Evolutionary conservation across 2,797 vertebrate species (phyloP).

Genomic region (Chromis chromis): DNA sequence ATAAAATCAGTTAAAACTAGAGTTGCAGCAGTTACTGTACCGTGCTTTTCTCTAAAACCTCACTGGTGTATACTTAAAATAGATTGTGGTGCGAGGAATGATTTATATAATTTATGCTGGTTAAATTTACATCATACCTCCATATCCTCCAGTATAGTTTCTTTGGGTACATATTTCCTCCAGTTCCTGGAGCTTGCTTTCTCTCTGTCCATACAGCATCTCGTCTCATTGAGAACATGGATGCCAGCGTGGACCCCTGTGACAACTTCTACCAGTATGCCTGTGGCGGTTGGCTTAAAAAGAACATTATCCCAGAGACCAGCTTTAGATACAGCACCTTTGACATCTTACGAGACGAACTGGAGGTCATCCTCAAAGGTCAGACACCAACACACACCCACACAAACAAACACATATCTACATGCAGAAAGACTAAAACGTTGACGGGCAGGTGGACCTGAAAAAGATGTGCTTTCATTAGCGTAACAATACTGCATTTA

Average conservation of each 20-base stretch:
- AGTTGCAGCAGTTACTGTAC: too few relatives aligned
- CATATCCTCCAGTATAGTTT: neutral
- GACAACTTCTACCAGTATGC: constrained; percentile 94
- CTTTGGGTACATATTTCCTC: neutral
- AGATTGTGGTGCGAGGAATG: too few relatives aligned
- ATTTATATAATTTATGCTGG: neutral
- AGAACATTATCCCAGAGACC: constrained; percentile 95
- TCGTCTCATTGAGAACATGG: constrained; percentile 95
- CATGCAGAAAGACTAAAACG: neutral
- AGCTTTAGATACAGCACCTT: constrained; percentile 95
- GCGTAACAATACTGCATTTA: neutral
- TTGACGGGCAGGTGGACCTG: neutral
- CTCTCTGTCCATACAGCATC: constrained; percentile 84
- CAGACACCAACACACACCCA: constrained; percentile 29
- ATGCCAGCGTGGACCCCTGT: constrained; percentile 87
- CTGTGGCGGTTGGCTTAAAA: constrained; percentile 96
- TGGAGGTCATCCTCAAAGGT: constrained; percentile 97
- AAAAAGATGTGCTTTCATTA: constrained; percentile 14
- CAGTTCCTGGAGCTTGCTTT: constrained; percentile 1
- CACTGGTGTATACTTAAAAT: too few relatives aligned
- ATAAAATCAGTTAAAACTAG: too few relatives aligned
- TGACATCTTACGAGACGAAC: constrained; percentile 92
- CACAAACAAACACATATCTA: neutral
- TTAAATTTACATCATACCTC: neutral
- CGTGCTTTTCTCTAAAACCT: too few relatives aligned